Evolutionary conservation across 2,797 vertebrate species (phyloP).

Genomic region (Sebastes baramenuke): DNA sequence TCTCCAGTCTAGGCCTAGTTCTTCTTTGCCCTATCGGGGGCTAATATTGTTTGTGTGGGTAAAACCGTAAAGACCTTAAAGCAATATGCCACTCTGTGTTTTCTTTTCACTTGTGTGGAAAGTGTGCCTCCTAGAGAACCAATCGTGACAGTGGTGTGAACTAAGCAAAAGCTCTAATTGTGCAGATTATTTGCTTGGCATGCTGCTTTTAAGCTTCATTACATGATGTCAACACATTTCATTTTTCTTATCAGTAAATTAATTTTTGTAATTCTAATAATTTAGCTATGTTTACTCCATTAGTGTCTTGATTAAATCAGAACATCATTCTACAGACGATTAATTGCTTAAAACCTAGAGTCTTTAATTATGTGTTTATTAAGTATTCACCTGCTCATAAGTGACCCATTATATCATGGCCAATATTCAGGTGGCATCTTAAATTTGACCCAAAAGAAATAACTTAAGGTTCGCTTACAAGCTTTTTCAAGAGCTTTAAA

Average conservation of each 20-base stretch:
- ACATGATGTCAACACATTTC: not conserved
- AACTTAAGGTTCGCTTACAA: rapidly evolving
- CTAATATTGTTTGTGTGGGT: not conserved
- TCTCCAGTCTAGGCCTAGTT: not conserved
- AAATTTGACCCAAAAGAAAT: not conserved
- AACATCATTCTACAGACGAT: not conserved
- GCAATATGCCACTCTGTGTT: not conserved
- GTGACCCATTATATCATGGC: not conserved
- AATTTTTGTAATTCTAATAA: not conserved
- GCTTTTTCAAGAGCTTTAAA: not conserved
- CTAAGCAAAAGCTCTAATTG: not conserved
- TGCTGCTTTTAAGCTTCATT: not conserved
- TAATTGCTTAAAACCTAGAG: not conserved
- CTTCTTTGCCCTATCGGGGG: not conserved
- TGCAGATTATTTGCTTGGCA: not conserved
- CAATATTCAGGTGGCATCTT: not conserved
- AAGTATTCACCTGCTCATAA: not conserved
- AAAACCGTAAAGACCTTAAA: not conserved
- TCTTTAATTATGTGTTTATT: not conserved
- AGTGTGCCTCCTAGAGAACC: not conserved
- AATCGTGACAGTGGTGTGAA: not conserved
- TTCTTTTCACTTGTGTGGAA: not conserved
- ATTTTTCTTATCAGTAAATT: not conserved
- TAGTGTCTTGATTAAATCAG: not conserved
- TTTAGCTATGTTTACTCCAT: not conserved